Evolutionary conservation across 2,888 invertebrate species (phyloP), one percentile per base, ranked within the genome.

Genomic region (Pantelozetes paolii): DNA sequence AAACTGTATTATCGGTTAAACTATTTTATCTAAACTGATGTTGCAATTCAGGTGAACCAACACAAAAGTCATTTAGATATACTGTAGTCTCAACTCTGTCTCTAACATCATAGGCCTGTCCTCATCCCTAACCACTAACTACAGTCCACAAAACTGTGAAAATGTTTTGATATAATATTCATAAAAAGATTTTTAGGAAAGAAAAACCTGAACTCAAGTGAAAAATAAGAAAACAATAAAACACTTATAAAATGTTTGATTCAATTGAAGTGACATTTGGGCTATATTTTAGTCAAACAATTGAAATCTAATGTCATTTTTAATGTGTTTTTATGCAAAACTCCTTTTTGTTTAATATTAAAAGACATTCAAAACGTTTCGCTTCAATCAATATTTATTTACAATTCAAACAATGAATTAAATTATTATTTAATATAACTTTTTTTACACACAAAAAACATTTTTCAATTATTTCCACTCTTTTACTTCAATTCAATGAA

Each of bases 211-310:
- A 6, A 20, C 6, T 50, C 20, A 50, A 50, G 3, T 50, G n/a
- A 50, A 50, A 50, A 50, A 20, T n/a, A 50, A 3, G 20, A n/a
- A 50, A 9, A 36, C 6, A 45, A 45, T 15, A 45, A 45, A 13
- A 45, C 2, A 2, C 15, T 6, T 9, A 18, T 45, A 26, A 54
- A 5, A 23, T 20, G 26, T 23, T 23, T 13, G 54, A 54, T 54
- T 54, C 54, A 54, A 26, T 54, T 54, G 54, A 54, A 15, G 23
- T 54, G 54, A 54, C 54, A 54, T 54, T 54, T 54, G 26, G 54
- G 54, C 26, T 54, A 54, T 54, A 26, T 54, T 54, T 54, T 23
- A 36, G 9, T 36, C n/a, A n/a, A n/a, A 26, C 54, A 54, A 54
- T 54, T 54, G 54, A 54, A 50, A 23, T 11, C 23, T 11, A 54